Evolutionary conservation across 2,113 vertebrate species (phyloP), one percentile per base, ranked within the genome.

Genomic region (Scartelaos histophorus): DNA sequence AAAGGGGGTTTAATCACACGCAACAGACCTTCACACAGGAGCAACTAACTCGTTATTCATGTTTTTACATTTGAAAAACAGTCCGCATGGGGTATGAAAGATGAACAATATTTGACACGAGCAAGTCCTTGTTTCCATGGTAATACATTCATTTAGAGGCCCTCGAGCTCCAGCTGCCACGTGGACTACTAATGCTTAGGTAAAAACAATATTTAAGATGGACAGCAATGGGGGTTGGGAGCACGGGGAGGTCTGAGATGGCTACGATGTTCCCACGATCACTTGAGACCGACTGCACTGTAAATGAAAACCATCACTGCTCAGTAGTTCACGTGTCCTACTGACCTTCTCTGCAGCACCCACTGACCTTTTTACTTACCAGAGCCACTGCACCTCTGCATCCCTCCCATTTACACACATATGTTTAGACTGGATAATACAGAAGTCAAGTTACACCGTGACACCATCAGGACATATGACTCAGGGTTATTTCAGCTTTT

Each of bases 221-320:
- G 70, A 72, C 72, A 43, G 51, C 53, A 12, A 73, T 15, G 67
- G 76, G 66, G 65, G 73, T 24, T 61, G 51, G 77, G 68, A 61
- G 1, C 12, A 11, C 11, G 16, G 21, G 73, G 72, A 74, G 51
- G 43, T 56, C 66, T 57, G 75, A 78, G 81, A 74, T 75, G 76
- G 71, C 84, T 83, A 68, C 87, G 85, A 89, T 88, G 78, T 91
- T 91, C 90, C 87, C 89, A 91, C 74, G 66, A 86, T 88, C 81
- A 61, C 85, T 86, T 49, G n/a, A 68, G 72, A 89, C 85, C 90
- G 92, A 91, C 92, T 93, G 92, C 90, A 82, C 75, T 91, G 92
- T 90, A 92, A 93, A 80, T 76, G 86, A 92, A 93, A 90, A 92
- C 84, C 89, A 85, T 88, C 78, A 73, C 75, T 83, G 84, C 84